Evolutionary conservation across 1,140 invertebrate genomes (phyloP), one percentile per base, ranked within the genome.

Genomic region (Drosophila truncata): DNA sequence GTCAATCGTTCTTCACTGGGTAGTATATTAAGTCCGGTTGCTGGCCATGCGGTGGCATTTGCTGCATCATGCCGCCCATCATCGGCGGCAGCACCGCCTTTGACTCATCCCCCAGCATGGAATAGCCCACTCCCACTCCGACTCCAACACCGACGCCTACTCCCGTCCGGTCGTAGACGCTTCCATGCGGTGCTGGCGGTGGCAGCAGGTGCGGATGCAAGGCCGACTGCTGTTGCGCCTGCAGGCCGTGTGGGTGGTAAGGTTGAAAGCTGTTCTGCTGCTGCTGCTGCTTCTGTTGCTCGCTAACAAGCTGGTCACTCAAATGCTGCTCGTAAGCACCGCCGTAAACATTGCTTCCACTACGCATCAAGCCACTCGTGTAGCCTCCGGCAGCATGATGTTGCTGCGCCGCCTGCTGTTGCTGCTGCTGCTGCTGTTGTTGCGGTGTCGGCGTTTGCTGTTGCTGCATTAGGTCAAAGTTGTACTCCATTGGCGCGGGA

Each of bases 1-100:
- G 91, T 92, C 91, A 92, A 84, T 92, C 91, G 63, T 92, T 92
- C 58, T 92, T 92, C 71, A 92, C 91, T 80, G 91, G 91, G 80
- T 92, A 92, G 54, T 92, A 92, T 57, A 92, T 82, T 54, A 91
- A 54, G 70, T 92, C 91, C 25, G 85, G 74, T 62, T 92, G 91
- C 41, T 80, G 78, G 23, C 47, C 70, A 49, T 92, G 91, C 27
- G 88, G 91, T 27, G 91, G 91, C 80, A 90, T 78, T 62, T 92
- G 91, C 78, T 92, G 91, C 91, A 92, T 92, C 91, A 70, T 86
- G 4, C 74, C 72, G 14, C 72, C 74, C 74, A 77, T 91, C 42
- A 92, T 92, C 4, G 91, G 91, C 10, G 91, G 91, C 60, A 92
- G 64, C 41, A 92, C 78, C 5, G 81, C 69, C 65, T 92, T 92